phyloP scores from a whole-genome alignment of 2,888 invertebrate genomes.

The Mimas tiliae region DNA sequence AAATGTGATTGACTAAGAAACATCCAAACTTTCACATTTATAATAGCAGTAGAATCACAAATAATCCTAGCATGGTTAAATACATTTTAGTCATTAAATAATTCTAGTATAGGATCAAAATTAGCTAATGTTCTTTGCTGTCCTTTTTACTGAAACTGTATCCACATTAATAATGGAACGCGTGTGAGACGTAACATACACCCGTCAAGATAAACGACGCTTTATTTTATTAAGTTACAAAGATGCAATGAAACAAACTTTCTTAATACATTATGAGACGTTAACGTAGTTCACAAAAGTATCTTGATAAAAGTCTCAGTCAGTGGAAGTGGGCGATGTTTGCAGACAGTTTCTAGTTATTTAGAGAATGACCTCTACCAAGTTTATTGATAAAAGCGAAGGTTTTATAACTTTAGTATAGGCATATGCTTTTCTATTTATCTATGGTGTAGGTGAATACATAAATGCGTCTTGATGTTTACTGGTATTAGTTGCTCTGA shows the following conservation, averaged over 20 bases:
- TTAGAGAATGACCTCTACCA: neutral
- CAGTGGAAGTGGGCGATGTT: neutral
- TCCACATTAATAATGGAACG: neutral
- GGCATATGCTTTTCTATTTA: too few species aligned
- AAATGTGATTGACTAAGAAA: too few species aligned
- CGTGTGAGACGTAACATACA: neutral
- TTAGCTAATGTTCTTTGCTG: too few species aligned
- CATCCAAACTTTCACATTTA: too few species aligned
- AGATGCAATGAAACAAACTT: conserved; percentile 14
- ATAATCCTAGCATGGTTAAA: too few species aligned
- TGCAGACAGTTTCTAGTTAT: conserved; percentile 7
- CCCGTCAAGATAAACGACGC: neutral
- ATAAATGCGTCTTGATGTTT: neutral
- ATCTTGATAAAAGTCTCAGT: neutral
- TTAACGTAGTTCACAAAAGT: neutral
- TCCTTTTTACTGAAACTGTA: neutral
- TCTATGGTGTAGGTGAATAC: too few species aligned
- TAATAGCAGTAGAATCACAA: too few species aligned
- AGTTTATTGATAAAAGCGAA: neutral
- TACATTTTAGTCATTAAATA: too few species aligned
- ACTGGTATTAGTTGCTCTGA: neutral
- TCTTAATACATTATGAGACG: conserved; percentile 13
- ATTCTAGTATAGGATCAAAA: neutral
- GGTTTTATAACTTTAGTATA: neutral
- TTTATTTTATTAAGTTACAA: neutral